Conservation (phyloP, 2,113 vertebrate genomes). For the Himantopus leucocephalus region DNA sequence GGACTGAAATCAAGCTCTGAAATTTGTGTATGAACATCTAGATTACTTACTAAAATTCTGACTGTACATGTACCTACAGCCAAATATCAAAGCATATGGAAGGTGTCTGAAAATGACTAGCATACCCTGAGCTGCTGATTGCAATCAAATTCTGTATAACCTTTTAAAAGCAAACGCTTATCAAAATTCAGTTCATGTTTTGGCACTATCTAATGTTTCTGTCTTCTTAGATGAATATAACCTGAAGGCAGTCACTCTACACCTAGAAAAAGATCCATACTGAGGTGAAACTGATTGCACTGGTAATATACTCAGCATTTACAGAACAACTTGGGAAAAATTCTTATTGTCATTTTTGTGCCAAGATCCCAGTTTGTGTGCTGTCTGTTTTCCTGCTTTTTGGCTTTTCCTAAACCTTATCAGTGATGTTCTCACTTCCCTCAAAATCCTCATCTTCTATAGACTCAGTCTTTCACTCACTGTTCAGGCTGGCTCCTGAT, state of each 20-base stretch:
- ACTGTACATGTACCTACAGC: neutral
- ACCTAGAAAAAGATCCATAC: neutral
- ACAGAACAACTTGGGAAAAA: neutral
- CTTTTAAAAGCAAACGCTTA: slow-evolving; percentile 46
- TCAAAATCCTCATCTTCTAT: neutral
- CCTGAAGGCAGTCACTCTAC: neutral
- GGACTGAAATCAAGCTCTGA: slow-evolving; percentile 17
- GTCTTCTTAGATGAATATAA: slow-evolving; percentile 31
- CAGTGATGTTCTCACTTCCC: neutral
- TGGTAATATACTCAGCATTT: neutral
- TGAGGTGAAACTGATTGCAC: neutral
- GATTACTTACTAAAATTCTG: slow-evolving; percentile 19
- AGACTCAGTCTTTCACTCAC: neutral
- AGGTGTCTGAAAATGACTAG: slow-evolving; percentile 32
- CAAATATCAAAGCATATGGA: slow-evolving; percentile 47
- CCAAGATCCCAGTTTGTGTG: neutral
- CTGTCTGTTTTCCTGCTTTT: neutral
- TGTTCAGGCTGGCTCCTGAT: neutral
- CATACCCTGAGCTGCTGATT: slow-evolving; percentile 47
- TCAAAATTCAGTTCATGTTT: slow-evolving; percentile 59
- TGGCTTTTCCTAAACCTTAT: neutral
- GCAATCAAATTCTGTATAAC: slow-evolving; percentile 56
- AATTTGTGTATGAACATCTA: neutral
- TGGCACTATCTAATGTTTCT: slow-evolving; percentile 17
- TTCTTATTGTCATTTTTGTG: neutral